Conservation (phyloP, 2,888 invertebrate species). For the Andrena trimmerana region DNA sequence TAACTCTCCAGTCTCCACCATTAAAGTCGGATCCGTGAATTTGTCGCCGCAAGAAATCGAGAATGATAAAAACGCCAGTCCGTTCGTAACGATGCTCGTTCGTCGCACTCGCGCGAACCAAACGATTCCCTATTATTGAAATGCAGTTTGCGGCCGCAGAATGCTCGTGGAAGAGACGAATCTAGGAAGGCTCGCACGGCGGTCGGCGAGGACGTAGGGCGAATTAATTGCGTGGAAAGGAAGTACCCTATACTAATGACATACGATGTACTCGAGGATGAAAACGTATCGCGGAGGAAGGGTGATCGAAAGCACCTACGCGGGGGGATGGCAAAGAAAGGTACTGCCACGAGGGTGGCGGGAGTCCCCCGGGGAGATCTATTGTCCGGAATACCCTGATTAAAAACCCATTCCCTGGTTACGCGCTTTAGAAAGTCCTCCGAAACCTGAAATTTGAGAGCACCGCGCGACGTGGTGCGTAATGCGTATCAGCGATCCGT, state of each 20-base stretch:
- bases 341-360: constrained; percentile 76
- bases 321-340: constrained; percentile 76
- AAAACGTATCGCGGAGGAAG: constrained; percentile 67
- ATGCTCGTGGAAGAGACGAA: constrained; percentile 1
- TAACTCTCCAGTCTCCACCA: constrained; percentile 79
- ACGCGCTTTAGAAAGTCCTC: constrained; percentile 69
- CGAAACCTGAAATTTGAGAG: constrained; percentile 69
- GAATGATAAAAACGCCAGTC: constrained; percentile 40
- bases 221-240: constrained; percentile 72
- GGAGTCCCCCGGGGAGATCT: constrained; percentile 80
- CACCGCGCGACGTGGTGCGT: constrained; percentile 53
- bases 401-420: constrained; percentile 83
- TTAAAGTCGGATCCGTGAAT: constrained; percentile 27
- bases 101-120: background rate
- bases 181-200: background rate
- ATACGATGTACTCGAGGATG: constrained; percentile 54
- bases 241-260: constrained; percentile 55
- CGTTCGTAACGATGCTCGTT: background rate
- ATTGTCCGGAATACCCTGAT: constrained; percentile 84
- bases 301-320: constrained; percentile 74
- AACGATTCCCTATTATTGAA: no score
- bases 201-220: constrained; percentile 56
- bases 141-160: no score
- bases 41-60: constrained; percentile 28
- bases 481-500: constrained; percentile 50